Conservation (phyloP, 1,140 invertebrate species). For the Helicoverpa armigera region DNA sequence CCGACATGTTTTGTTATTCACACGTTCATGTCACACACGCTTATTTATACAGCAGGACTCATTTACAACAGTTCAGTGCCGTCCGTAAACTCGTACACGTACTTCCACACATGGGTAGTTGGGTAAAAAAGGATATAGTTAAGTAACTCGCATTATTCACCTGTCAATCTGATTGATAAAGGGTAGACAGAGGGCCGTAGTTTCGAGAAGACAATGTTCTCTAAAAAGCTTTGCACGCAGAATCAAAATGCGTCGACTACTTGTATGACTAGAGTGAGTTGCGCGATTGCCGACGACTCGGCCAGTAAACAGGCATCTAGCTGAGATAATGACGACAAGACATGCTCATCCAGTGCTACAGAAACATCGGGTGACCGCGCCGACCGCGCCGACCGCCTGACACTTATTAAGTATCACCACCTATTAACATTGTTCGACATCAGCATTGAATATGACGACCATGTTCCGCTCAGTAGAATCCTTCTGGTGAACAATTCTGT, state of each 20-base stretch:
- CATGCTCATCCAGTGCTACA: neutral
- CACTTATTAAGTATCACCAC: conserved; percentile 11
- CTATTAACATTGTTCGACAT: conserved; percentile 8
- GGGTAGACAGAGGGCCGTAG: neutral
- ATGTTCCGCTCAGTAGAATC: neutral
- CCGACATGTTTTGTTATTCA: neutral
- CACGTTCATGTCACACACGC: neutral
- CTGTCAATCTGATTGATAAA: neutral
- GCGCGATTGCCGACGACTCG: too few species aligned
- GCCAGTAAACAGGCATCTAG: too few species aligned
- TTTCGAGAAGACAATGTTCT: neutral
- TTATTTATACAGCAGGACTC: neutral
- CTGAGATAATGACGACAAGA: neutral
- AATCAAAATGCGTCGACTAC: neutral
- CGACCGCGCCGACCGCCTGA: neutral
- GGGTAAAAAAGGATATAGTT: conserved; percentile 1
- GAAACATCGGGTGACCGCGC: neutral
- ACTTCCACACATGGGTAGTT: neutral
- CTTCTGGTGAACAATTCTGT: conserved; percentile 17
- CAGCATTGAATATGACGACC: neutral
- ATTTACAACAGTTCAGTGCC: too few species aligned
- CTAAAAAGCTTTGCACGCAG: neutral
- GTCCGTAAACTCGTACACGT: too few species aligned
- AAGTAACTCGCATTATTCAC: neutral
- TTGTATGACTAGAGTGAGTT: neutral